These are phyloP conservation scores for Dendrocopos noguchii DNA, from an alignment of 2,113 vertebrate species.

Conservation along the genomic window DNA sequence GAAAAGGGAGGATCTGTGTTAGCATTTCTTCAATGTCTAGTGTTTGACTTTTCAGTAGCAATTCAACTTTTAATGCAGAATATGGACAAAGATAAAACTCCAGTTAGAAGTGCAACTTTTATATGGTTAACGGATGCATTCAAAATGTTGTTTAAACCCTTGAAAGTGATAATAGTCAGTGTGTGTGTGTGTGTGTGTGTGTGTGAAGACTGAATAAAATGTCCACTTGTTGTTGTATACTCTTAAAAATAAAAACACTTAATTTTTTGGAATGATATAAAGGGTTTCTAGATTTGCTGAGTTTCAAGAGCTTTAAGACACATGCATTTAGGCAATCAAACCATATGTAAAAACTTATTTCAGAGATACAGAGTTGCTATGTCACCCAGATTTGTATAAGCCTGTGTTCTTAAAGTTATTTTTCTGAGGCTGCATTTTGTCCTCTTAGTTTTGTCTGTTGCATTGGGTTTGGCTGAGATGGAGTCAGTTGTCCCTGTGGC, in stretches of 20 bases:
- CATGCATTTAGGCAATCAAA: not conserved
- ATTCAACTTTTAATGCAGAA: slow-evolving; percentile 3
- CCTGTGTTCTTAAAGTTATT: not conserved
- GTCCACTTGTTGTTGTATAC: not conserved
- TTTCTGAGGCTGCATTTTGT: not conserved
- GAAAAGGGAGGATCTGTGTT: not conserved
- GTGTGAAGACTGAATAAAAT: not conserved
- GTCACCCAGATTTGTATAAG: not conserved
- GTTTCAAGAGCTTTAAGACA: not conserved
- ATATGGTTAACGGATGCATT: not conserved
- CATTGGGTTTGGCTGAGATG: too few species aligned
- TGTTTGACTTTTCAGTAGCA: not conserved
- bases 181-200: not conserved
- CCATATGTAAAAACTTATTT: not conserved
- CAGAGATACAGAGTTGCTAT: not conserved
- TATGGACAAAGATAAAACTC: slow-evolving; percentile 9
- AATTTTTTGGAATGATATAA: not conserved
- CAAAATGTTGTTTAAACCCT: not conserved
- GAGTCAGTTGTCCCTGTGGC: too few species aligned
- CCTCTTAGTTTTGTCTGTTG: not conserved
- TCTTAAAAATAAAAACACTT: too few species aligned
- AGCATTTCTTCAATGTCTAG: not conserved
- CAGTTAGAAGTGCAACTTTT: not conserved
- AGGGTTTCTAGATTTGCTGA: not conserved
- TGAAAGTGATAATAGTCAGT: not conserved